Evolutionary conservation across 2,888 invertebrate species (phyloP).

Genomic region (Pseudococcus longispinus): DNA sequence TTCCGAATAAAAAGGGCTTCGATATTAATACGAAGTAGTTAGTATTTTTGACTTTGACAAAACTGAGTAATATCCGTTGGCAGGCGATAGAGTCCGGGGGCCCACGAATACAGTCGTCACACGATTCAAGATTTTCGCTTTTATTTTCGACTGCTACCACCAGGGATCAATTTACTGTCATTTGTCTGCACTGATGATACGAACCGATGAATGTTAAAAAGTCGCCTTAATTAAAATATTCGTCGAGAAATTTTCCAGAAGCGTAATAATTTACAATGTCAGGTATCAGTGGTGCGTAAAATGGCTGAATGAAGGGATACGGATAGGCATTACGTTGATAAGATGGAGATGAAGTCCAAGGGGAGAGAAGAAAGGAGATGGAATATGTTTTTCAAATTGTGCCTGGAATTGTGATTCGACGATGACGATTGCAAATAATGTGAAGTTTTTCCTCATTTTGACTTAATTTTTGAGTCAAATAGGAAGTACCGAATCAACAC

Average conservation of each 20-base stretch:
- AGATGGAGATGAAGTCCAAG: no score
- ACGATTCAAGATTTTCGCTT: constrained; percentile 1
- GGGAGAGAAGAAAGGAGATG: no score
- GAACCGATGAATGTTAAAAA: not conserved
- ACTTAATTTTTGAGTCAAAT: no score
- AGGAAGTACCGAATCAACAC: no score
- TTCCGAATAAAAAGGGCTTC: constrained; percentile 36
- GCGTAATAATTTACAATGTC: not conserved
- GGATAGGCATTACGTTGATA: no score
- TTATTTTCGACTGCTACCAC: not conserved
- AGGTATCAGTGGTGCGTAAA: not conserved
- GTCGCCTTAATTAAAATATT: constrained; percentile 39
- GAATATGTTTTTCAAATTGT: no score
- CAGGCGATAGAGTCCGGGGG: not conserved
- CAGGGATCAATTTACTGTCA: constrained; percentile 23
- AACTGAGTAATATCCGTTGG: constrained; percentile 47
- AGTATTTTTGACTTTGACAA: constrained; percentile 54
- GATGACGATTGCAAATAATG: no score
- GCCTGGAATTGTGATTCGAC: no score
- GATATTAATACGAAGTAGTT: constrained; percentile 49
- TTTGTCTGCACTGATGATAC: not conserved
- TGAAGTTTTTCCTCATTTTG: no score
- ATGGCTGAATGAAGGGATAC: no score
- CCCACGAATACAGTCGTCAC: not conserved
- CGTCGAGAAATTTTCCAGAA: not conserved